Base-by-base conservation (phyloP, 2,888 invertebrate genomes). In the Eupithecia tripunctaria region DNA sequence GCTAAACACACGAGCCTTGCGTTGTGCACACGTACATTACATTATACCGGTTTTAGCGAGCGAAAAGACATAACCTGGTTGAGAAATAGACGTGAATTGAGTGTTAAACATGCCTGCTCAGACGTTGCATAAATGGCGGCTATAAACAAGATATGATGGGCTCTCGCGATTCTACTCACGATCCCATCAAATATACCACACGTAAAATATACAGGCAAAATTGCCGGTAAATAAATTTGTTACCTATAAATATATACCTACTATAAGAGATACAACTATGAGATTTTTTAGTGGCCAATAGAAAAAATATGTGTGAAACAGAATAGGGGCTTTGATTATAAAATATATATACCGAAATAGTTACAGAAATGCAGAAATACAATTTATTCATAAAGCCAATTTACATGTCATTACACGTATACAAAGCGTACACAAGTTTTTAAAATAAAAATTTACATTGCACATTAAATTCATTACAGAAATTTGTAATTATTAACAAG, bases 51-150 rank as follows among this genome's bases (percentile, higher is more conserved):
- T 90, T 90, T 84, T 80, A 80, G 80, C 82, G 80, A 85, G 86
- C 86, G 86, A 88, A 89, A 88, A 87, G 83, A 88, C 88, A 87
- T 86, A 85, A 86, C 88, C 86, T 82, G 87, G 84, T 87, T 87
- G 86, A 85, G 88, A 90, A 88, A 89, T 84, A 86, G 84, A 91
- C 89, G 90, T 86, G 89, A 89, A 91, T 89, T 86, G 88, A 90
- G 89, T 89, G 90, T 87, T 89, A 88, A 90, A 88, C 88, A 86
- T 84, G 86, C 84, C 83, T 85, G 85, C 85, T 82, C 82, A 85
- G 84, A 86, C 82, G 84, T 90, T 88, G 88, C 89, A 89, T 87
- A 88, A 89, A 89, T 84, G 82, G 78, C 81, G 79, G 83, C 86
- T 82, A 85, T 82, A 81, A 86, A 85, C 84, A 84, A 84, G 82